Base-by-base conservation (phyloP, 2,888 invertebrate species). In the Caenorhabditis sp. region DNA sequence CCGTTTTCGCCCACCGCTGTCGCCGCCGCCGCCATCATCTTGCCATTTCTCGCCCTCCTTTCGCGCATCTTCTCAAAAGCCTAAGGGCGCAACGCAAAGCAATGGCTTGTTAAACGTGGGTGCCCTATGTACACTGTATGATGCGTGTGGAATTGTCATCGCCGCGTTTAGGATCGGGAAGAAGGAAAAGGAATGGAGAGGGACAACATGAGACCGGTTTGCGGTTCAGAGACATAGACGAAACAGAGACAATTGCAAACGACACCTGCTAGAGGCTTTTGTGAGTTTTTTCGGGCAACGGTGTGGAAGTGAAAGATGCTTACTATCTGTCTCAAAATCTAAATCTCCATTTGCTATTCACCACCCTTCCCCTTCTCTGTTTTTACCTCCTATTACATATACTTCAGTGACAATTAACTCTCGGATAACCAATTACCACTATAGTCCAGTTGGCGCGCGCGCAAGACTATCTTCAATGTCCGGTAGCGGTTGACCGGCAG, bases 71-170 rank as follows among this genome's bases (percentile, higher is more conserved):
- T 22, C 50, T 9, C 55, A 40, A 22, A 37, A 40, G 60, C 40
- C 15, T n/a, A 18, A 58, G 32, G 32, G 32, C 8, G n/a, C n/a
- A n/a, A n/a, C n/a, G n/a, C n/a, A n/a, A n/a, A n/a, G n/a, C n/a
- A n/a, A n/a, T n/a, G 35, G 35, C 58, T 60, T 60, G 60, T 60
- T 40, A 60, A 60, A 60, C 60, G 60, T 60, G 60, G 53, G 58
- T 74, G 74, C 74, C 74, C 65, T 67, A 72, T 72, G 72, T 72
- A 72, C 74, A 74, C 74, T 74, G 74, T 72, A 72, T 72, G 64
- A 72, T 64, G 72, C 72, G 64, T 72, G 72, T 74, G 74, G 74
- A 74, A 72, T 64, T 72, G 72, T 71, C 64, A 58, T n/a, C n/a
- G n/a, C n/a, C 64, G 58, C 53, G 24, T 26, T 72, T 56, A 74